Evolutionary conservation across 2,797 vertebrate species (phyloP).

Genomic region (Arnoldichthys spilopterus): DNA sequence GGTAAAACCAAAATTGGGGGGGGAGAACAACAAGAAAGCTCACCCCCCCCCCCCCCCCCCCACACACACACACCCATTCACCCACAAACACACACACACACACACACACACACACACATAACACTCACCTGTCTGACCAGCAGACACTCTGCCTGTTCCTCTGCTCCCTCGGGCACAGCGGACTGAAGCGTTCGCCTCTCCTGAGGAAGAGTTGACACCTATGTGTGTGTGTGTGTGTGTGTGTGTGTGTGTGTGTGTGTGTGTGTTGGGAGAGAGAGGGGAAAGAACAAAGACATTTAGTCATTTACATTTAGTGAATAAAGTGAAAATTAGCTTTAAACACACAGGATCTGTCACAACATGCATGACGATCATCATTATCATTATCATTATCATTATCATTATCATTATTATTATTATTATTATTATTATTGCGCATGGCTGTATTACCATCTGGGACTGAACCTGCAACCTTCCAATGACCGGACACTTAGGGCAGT

Average conservation of each 20-base stretch:
- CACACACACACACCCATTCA: slow-evolving; percentile 3
- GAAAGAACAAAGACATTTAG: not conserved
- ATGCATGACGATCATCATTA: too few species aligned
- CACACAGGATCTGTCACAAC: too few species aligned
- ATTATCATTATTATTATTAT: too few species aligned
- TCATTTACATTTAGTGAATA: not conserved
- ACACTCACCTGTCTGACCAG: slow-evolving; percentile 94
- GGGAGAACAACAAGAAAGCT: too few species aligned
- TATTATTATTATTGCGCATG: too few species aligned
- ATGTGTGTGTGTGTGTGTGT: slow-evolving; percentile 20
- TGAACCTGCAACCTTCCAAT: too few species aligned
- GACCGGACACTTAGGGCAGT: too few species aligned
- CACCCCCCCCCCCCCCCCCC: not conserved
- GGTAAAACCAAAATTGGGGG: too few species aligned
- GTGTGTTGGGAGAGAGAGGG: not conserved
- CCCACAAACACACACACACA: not conserved
- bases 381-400: too few species aligned
- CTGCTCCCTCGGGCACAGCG: slow-evolving; percentile 92
- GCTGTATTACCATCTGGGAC: too few species aligned
- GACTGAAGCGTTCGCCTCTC: slow-evolving; percentile 90
- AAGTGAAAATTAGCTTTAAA: too few species aligned
- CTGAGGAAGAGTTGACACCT: slow-evolving; percentile 90
- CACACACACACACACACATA: not conserved
- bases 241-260: slow-evolving; percentile 13
- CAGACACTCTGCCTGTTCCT: slow-evolving; percentile 89